Percentiles rank a stretch among this genome's conserved stretches.
Evolutionary conservation across 2,888 invertebrate genomes (phyloP).

Genomic region (Chymomyza fuscimana): DNA sequence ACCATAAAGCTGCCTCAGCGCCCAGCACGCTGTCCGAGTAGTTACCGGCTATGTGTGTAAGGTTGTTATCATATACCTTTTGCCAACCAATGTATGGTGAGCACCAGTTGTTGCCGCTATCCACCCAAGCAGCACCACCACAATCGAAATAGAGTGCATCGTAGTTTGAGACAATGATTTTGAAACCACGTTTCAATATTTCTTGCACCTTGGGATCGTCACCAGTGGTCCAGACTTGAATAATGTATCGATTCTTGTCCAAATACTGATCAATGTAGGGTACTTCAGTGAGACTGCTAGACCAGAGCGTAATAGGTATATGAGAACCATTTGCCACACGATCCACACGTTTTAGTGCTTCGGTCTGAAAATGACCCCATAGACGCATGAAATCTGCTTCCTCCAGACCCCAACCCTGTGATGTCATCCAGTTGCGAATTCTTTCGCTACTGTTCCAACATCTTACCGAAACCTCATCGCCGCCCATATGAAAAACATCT

Average conservation of each 20-base stretch:
- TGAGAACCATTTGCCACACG: conserved; percentile 78
- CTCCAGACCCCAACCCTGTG: conserved; percentile 83
- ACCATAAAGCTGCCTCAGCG: conserved; percentile 91
- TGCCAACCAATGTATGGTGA: conserved; percentile 95
- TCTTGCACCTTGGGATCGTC: conserved; percentile 84
- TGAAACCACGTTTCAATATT: conserved; percentile 86
- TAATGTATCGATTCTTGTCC: conserved; percentile 87
- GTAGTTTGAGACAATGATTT: conserved; percentile 91
- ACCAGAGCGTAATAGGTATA: conserved; percentile 88
- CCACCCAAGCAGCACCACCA: conserved; percentile 91
- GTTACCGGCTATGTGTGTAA: conserved; percentile 82
- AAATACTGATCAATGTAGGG: conserved; percentile 84
- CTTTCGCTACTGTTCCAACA: conserved; percentile 89
- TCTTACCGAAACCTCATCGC: conserved; percentile 85
- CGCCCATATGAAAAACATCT: conserved; percentile 93
- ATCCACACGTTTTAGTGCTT: conserved; percentile 76
- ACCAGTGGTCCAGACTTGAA: conserved; percentile 89
- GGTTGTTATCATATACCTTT: conserved; percentile 89
- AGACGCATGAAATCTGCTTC: conserved; percentile 84
- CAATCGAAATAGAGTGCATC: conserved; percentile 93
- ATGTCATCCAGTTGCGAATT: conserved; percentile 86
- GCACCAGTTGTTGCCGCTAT: conserved; percentile 91
- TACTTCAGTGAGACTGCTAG: conserved; percentile 87
- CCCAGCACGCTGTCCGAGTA: conserved; percentile 83
- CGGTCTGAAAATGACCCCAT: conserved; percentile 87